A percentile compares a stretch with the other conserved stretches of the same genome.
phyloP scores from a whole-genome alignment of 1,140 invertebrate genomes.

The Uloborus diversus region DNA sequence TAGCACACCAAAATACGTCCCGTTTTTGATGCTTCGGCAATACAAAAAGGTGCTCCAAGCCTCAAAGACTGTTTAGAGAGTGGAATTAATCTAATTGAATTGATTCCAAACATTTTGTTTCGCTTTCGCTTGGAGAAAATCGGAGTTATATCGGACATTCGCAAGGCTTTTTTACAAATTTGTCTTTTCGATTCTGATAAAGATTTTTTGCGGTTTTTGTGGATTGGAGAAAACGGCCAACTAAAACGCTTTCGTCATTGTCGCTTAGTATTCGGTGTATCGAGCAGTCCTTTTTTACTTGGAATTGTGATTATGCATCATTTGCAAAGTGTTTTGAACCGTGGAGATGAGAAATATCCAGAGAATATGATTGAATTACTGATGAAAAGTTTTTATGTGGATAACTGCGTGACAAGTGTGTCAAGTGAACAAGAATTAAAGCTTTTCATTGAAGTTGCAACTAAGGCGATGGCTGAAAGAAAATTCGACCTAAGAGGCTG shows the following conservation, averaged over 20 bases:
- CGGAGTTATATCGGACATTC: conserved; percentile 46
- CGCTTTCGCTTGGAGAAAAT: conserved; percentile 35
- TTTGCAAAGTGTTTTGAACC: conserved; percentile 2
- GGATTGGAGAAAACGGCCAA: background rate
- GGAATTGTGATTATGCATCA: conserved; percentile 5
- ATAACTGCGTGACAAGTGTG: conserved; percentile 17
- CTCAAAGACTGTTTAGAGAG: conserved; percentile 32
- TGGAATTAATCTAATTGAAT: conserved; percentile 12
- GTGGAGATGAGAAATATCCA: background rate
- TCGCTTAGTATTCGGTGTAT: conserved; percentile 27
- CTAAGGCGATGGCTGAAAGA: conserved; percentile 4
- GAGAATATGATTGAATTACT: background rate
- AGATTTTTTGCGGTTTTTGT: conserved; percentile 29
- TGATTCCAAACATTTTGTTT: conserved; percentile 60
- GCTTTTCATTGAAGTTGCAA: background rate
- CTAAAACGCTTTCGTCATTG: conserved; percentile 17
- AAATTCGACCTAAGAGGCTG: conserved; percentile 4
- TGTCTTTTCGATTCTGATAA: conserved; percentile 1
- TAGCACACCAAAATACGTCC: background rate
- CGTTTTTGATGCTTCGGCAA: conserved; percentile 1
- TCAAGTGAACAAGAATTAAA: background rate
- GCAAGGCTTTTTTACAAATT: conserved; percentile 56
- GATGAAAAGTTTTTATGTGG: background rate
- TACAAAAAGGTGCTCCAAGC: background rate
- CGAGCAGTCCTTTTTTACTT: conserved; percentile 12